Evolutionary conservation across 2,888 invertebrate genomes (phyloP).

Genomic region (Conistra vaccinii): DNA sequence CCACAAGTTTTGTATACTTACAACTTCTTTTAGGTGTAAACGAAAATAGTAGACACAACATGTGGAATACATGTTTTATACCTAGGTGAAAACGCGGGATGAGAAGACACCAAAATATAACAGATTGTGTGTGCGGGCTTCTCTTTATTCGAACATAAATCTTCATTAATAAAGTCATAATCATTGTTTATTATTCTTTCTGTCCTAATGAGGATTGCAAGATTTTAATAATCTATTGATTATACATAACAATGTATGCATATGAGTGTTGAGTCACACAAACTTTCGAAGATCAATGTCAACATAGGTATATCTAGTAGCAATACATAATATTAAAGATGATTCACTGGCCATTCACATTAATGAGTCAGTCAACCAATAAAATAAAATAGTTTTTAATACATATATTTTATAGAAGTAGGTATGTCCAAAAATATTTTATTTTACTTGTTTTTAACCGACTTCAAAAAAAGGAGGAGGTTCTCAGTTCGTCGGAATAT

Average conservation of each 20-base stretch:
- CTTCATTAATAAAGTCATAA: slow-evolving; percentile 7
- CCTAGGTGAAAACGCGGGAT: too few relatives aligned
- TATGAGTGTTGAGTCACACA: slow-evolving; percentile 66
- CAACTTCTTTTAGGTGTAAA: too few relatives aligned
- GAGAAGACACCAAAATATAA: too few relatives aligned
- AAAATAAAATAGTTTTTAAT: slow-evolving; percentile 33
- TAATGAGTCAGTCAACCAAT: slow-evolving; percentile 62
- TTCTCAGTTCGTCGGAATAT: too few relatives aligned
- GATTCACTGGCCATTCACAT: slow-evolving; percentile 68
- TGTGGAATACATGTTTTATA: too few relatives aligned
- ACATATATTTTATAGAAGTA: not conserved
- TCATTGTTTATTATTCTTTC: not conserved
- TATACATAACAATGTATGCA: slow-evolving; percentile 38
- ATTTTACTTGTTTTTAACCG: not conserved
- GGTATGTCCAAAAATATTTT: not conserved
- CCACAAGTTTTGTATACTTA: not conserved
- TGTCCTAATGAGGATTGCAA: slow-evolving; percentile 7
- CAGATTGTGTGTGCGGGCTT: not conserved
- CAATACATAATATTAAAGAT: slow-evolving; percentile 64
- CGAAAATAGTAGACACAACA: not conserved
- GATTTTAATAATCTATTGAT: slow-evolving; percentile 22
- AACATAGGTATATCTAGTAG: slow-evolving; percentile 60
- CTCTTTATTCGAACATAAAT: not conserved
- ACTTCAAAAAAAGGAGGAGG: too few relatives aligned
- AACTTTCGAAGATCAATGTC: slow-evolving; percentile 68